phyloP scores from a whole-genome alignment of 1,140 invertebrate species.

The Tribolium castaneum region DNA sequence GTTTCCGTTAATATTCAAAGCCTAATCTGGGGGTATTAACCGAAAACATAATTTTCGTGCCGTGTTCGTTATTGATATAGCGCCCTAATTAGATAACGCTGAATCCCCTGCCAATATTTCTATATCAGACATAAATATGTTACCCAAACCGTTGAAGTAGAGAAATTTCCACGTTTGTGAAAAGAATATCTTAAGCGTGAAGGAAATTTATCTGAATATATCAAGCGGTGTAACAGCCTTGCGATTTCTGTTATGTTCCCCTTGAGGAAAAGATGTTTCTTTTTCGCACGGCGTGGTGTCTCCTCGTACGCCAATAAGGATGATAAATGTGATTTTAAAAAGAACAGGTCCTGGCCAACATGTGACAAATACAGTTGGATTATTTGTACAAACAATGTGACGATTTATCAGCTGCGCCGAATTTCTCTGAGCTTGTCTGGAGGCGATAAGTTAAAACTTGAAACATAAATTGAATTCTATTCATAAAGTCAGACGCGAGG shows the following conservation, averaged over 20 bases:
- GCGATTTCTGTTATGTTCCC: neutral
- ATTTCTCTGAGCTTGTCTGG: neutral
- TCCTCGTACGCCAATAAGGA: neutral
- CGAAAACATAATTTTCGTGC: neutral
- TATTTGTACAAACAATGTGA: neutral
- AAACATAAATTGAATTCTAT: neutral
- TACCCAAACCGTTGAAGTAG: neutral
- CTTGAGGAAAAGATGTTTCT: neutral
- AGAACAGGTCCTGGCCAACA: neutral
- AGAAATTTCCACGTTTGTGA: conserved; percentile 6
- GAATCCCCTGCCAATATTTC: neutral
- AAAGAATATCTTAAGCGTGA: conserved; percentile 6
- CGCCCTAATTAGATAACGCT: neutral
- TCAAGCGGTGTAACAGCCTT: neutral
- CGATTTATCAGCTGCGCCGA: neutral
- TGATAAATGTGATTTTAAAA: conserved; percentile 11
- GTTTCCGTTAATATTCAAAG: neutral
- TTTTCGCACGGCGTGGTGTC: neutral
- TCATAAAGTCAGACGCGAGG: neutral
- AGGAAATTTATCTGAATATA: conserved; percentile 3
- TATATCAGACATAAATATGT: neutral
- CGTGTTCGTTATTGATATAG: neutral
- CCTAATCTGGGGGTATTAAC: neutral
- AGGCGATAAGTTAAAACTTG: neutral
- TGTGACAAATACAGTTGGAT: neutral